Evolutionary conservation across 1,140 invertebrate genomes (phyloP).

Genomic region (Pseudoatta argentina): DNA sequence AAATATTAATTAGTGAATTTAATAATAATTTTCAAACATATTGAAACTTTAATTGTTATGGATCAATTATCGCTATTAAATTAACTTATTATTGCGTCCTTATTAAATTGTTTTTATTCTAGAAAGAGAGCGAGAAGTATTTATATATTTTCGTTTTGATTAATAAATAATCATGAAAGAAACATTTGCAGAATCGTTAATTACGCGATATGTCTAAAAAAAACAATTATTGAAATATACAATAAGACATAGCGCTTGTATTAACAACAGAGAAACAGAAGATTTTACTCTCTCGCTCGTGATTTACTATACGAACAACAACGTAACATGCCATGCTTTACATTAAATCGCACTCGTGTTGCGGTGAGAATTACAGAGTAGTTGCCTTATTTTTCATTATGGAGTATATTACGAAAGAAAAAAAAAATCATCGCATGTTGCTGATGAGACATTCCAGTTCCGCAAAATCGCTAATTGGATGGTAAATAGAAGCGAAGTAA

Average conservation of each 20-base stretch:
- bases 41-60: background rate
- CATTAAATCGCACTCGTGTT: constrained; percentile 3
- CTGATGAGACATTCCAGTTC: background rate
- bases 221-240: background rate
- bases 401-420: background rate
- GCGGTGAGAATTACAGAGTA: background rate
- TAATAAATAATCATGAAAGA: background rate
- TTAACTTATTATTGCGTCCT: background rate
- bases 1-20: background rate
- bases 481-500: background rate
- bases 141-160: background rate
- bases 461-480: constrained; percentile 26
- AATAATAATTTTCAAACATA: background rate
- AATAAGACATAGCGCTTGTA: background rate
- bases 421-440: background rate
- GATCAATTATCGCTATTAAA: background rate
- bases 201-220: background rate
- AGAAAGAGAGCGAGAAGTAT: background rate
- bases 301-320: background rate
- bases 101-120: background rate
- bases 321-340: background rate
- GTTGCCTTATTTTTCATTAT: background rate
- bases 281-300: background rate
- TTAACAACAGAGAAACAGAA: background rate
- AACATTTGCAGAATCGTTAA: background rate